Evolutionary conservation across 2,797 vertebrate species (phyloP).

Genomic region (Sus cebifrons): DNA sequence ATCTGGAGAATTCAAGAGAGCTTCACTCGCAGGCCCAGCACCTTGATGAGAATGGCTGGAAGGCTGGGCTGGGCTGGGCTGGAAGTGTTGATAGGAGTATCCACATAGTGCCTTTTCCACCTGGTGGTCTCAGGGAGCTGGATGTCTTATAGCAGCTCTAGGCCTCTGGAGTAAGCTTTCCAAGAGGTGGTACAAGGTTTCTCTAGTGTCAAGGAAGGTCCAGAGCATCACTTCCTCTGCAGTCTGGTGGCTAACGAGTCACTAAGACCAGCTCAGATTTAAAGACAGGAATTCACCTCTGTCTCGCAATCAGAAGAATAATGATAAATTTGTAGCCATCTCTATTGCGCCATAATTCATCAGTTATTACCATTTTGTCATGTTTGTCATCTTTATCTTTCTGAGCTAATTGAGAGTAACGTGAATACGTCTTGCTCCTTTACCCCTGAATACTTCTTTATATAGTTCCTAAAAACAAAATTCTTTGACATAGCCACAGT

Average conservation of each 20-base stretch:
- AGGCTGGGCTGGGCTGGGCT: background rate
- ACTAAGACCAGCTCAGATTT: background rate
- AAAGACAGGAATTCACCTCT: background rate
- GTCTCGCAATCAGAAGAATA: background rate
- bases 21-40: background rate
- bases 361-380: background rate
- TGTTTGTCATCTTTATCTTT: background rate
- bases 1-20: background rate
- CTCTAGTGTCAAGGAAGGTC: background rate
- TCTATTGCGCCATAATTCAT: background rate
- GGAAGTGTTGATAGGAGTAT: background rate
- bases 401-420: background rate
- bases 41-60: background rate
- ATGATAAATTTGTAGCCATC: background rate
- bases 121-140: background rate
- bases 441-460: background rate
- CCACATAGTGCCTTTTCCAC: background rate
- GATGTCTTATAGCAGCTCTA: background rate
- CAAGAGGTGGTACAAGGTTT: background rate
- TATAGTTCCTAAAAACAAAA: background rate
- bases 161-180: background rate
- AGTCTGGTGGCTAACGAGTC: background rate
- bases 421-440: background rate
- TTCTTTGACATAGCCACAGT: background rate
- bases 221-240: background rate